Evolutionary conservation across 2,888 invertebrate species (phyloP), one percentile per base, ranked within the genome.

Genomic region (Clivina fossor): DNA sequence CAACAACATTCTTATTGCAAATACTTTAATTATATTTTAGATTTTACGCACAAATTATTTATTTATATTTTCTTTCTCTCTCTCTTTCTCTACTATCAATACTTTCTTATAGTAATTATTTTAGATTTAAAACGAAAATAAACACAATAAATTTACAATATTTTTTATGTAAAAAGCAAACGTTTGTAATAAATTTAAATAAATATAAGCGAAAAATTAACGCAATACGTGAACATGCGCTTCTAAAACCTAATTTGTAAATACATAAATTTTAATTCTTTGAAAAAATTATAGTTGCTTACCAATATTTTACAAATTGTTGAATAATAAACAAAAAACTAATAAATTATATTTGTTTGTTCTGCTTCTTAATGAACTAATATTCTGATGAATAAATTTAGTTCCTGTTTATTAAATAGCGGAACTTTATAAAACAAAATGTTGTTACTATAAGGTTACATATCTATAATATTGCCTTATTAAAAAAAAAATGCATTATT

Each of bases 391-490:
- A n/a, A 11, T 13, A 16, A 13, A 19, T 13, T 47, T 3, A 35
- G 37, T 22, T 19, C 11, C 11, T 19, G 8, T 13, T 30, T 11
- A 22, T 20, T 30, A 51, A 35, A 15, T 11, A n/a, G 40, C 50
- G 32, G 35, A 51, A 44, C 53, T 16, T 11, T 38, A 18, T n/a
- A 16, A 38, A 18, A 18, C 9, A 38, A 43, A 43, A 44, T 15
- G n/a, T 20, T 46, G 20, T 24, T 33, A 54, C 54, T 46, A 54
- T 54, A 54, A 54, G 46, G 54, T 54, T 54, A 54, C 54, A 54
- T 54, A 54, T 54, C 54, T 54, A 54, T 46, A 54, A 46, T 54
- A 54, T 46, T 54, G 54, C 54, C 54, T 54, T 54, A 54, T 54
- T 54, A 46, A 54, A 5, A 38, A 46, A 54, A 5, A 38, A 22